Conservation (phyloP, 2,113 vertebrate genomes). For the Tyrannus savana region DNA sequence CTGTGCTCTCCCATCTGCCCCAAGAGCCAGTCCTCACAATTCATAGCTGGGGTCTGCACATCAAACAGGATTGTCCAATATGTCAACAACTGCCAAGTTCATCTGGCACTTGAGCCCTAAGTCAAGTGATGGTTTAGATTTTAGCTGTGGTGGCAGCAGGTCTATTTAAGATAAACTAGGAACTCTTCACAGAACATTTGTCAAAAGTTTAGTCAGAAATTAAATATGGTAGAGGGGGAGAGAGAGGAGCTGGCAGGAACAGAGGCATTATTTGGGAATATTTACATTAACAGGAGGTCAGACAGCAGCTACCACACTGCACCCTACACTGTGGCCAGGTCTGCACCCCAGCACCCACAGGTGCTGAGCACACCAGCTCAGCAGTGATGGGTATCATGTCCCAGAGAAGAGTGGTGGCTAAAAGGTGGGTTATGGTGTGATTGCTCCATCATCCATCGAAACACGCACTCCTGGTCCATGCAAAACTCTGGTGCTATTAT, state of each 20-base stretch:
- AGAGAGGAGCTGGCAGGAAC: neutral
- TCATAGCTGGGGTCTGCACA: neutral
- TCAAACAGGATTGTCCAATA: neutral
- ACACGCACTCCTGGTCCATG: neutral
- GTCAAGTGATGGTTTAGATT: slow-evolving; percentile 32
- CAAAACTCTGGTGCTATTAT: neutral
- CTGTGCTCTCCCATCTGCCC: neutral
- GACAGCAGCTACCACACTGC: neutral
- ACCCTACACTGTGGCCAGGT: neutral
- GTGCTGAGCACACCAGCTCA: neutral
- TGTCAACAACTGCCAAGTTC: neutral
- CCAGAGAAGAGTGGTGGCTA: neutral
- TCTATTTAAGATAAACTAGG: slow-evolving; percentile 33
- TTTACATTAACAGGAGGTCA: neutral
- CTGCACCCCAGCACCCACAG: neutral
- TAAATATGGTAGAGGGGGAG: neutral
- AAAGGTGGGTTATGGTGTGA: neutral
- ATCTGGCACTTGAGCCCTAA: neutral
- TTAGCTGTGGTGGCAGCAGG: neutral
- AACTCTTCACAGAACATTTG: slow-evolving; percentile 49
- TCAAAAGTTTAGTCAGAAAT: slow-evolving; percentile 44
- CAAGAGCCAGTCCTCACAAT: neutral
- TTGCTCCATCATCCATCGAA: neutral
- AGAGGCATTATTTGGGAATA: neutral
- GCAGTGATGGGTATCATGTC: neutral